Evolutionary conservation across 2,113 vertebrate genomes (phyloP), one percentile per base, ranked within the genome.

Genomic region (Erythrocebus patas): DNA sequence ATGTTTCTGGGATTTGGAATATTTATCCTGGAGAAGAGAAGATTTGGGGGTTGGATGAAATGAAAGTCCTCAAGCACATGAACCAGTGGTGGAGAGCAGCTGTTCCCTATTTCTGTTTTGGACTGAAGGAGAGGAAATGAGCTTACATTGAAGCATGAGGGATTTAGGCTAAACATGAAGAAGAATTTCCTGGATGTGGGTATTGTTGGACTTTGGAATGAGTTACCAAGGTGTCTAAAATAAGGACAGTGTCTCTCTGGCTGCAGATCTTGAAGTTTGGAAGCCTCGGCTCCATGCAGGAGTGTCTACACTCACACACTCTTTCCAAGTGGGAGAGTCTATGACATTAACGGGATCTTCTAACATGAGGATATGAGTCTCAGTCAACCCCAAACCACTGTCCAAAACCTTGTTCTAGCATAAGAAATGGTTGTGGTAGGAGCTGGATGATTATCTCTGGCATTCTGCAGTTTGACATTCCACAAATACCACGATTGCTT

Each of bases 371-470:
- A 64, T 76, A 3, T 0, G 8, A 55, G 68, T 20, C 40, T 55
- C 91, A 50, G 88, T 22, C 93, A 78, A 13, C 64, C n/a, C 50
- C 55, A 91, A 72, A 96, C 95, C 96, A 38, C 95, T 93, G 95
- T 95, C 96, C 43, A 92, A 85, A 96, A 95, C 98, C 97, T 98
- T 93, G 91, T 96, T 96, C 98, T 88, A 13, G 72, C 76, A 0
- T 17, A 10, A 79, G 93, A 97, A 83, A 87, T 12, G 25, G 72
- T 70, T 57, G 79, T 55, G 20, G 73, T 50, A 81, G 84, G 81
- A 23, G 90, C 59, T 70, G 96, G 72, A 1, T 55, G 80, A 43
- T 30, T 22, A 43, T 89, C 32, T 7, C 64, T 2, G 81, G 96
- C 96, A 1, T 45, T 40, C 79, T 78, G 75, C 64, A 0, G 52